Percentiles rank a stretch among this genome's conserved stretches.
These are phyloP conservation scores for Centruroides sculpturatus DNA, from an alignment of 1,140 invertebrate genomes.

Conservation along the genomic window DNA sequence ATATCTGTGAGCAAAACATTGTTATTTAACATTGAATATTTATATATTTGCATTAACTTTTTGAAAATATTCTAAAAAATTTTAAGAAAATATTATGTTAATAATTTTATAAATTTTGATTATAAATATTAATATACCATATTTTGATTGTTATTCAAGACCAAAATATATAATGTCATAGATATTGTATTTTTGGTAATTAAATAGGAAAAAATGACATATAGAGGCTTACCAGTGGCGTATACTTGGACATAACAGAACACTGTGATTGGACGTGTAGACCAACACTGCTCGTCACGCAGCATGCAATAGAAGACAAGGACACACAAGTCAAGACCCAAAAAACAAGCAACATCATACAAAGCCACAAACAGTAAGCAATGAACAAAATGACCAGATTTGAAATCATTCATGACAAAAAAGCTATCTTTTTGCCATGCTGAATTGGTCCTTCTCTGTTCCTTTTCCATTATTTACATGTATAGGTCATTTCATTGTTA, in stretches of 20 bases:
- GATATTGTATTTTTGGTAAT: neutral
- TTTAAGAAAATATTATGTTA: neutral
- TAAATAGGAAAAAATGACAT: constrained; percentile 2
- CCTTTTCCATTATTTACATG: no score
- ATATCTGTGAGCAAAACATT: neutral
- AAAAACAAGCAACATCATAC: no score
- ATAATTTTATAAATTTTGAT: neutral
- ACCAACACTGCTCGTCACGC: constrained; percentile 16
- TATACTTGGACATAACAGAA: constrained; percentile 41
- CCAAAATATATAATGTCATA: constrained; percentile 2
- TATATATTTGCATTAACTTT: neutral
- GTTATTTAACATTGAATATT: neutral
- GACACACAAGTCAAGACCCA: neutral
- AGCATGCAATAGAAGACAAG: constrained; percentile 3
- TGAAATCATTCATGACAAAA: no score
- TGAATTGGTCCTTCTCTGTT: no score
- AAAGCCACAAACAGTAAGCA: no score
- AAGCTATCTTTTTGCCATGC: no score
- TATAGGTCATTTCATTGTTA: no score
- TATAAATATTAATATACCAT: neutral
- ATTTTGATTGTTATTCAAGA: neutral
- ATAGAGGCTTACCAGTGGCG: constrained; percentile 37
- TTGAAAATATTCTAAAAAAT: neutral
- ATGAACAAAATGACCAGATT: no score
- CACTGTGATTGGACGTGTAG: constrained; percentile 16